Base-by-base conservation (phyloP, 2,888 invertebrate species). In the Orthosia gracilis region DNA sequence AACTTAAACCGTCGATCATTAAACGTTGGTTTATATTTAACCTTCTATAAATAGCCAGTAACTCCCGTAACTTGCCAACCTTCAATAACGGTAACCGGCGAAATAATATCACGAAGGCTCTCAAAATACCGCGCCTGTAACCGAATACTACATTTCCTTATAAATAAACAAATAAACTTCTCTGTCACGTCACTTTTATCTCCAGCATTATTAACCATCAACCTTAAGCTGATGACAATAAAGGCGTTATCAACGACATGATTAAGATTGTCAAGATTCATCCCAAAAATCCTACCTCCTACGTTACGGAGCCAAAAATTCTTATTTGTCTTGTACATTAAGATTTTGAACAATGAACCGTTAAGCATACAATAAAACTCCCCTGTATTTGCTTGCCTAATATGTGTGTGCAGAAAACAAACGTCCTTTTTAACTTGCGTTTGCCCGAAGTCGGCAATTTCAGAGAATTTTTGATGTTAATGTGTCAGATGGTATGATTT, bases 261-360 rank as follows among this genome's bases (percentile, higher is more conserved):
- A 67, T 77, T 70, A 81, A 82, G 84, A 72, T 85, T 77, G 88
- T 69, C 52, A 59, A 85, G 78, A 79, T 86, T 76, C 85, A 76
- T 84, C 86, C 86, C 83, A 91, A 94, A 92, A 91, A 89, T 91
- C 87, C 85, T 73, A 87, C 91, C 91, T 89, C 92, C 91, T 91
- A 93, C 93, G 90, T 92, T 91, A 88, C 87, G 89, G 89, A 90
- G 91, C 91, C 93, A 93, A 92, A 92, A 89, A 88, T 92, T 94
- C 94, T 94, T 87, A 83, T 87, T 95, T 95, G 94, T 93, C 92
- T 91, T 90, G 88, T 92, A 91, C 92, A 90, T 93, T 94, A 92
- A 91, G 89, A 88, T 90, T 84, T 87, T 88, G 87, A 93, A 94
- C 93, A 93, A 94, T 93, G 89, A 90, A 94, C 96, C 95, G 96